Evolutionary conservation across 2,113 vertebrate genomes (phyloP).

Genomic region (Ptilonorhynchus violaceus): DNA sequence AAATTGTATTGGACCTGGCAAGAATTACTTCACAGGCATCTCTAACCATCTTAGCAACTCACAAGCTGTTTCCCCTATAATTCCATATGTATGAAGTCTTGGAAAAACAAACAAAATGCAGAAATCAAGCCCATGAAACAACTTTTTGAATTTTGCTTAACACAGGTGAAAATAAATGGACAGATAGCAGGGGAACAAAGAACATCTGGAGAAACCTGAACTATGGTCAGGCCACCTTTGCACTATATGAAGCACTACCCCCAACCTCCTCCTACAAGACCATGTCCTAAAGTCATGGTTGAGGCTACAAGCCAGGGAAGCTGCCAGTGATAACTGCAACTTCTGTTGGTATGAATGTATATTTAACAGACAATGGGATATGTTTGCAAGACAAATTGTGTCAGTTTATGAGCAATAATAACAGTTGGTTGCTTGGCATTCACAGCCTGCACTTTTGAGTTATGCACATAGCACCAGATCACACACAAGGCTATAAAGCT

Average conservation of each 20-base stretch:
- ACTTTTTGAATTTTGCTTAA: background rate
- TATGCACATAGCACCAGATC: background rate
- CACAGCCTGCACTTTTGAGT: background rate
- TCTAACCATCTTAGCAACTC: background rate
- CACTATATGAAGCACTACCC: background rate
- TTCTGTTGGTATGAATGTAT: background rate
- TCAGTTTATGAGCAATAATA: background rate
- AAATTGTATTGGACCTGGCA: background rate
- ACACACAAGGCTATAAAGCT: background rate
- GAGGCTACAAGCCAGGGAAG: background rate
- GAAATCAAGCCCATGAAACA: background rate
- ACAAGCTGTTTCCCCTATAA: background rate
- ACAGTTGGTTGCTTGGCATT: background rate
- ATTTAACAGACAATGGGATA: background rate
- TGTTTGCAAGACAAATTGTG: background rate
- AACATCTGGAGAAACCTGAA: background rate
- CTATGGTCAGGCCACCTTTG: background rate
- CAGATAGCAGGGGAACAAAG: background rate
- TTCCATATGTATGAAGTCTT: background rate
- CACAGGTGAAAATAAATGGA: background rate
- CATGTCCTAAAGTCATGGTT: background rate
- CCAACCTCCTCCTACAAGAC: background rate
- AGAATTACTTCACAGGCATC: background rate
- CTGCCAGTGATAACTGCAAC: background rate
- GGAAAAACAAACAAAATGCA: background rate